Evolutionary conservation across 1,140 invertebrate species (phyloP).

Genomic region (Asobara japonica): DNA sequence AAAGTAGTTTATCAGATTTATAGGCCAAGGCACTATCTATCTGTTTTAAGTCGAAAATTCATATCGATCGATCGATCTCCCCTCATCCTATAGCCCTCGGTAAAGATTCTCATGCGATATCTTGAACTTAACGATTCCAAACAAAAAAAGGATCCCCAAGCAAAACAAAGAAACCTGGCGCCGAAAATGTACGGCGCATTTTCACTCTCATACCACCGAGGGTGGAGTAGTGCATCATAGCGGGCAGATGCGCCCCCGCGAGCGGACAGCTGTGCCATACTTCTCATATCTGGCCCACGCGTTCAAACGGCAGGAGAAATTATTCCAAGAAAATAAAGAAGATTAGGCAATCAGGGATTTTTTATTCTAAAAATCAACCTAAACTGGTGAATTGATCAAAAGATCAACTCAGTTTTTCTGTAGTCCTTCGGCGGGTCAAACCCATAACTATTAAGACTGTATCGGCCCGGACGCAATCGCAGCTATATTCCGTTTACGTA

Average conservation of each 20-base stretch:
- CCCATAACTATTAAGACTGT: too few species aligned
- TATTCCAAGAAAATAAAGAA: neutral
- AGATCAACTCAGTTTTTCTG: too few species aligned
- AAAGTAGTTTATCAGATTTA: neutral
- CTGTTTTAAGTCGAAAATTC: neutral
- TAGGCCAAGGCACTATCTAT: neutral
- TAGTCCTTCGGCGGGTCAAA: too few species aligned
- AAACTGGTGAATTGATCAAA: too few species aligned
- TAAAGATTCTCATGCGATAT: neutral
- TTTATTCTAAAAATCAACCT: too few species aligned
- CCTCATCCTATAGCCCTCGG: neutral
- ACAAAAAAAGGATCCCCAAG: neutral
- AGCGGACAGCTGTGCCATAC: slow-evolving; percentile 53
- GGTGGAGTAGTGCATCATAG: slow-evolving; percentile 12
- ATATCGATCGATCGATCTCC: slow-evolving; percentile 6
- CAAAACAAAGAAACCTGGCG: slow-evolving; percentile 11
- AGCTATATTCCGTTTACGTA: too few species aligned
- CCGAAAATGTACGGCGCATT: slow-evolving; percentile 15
- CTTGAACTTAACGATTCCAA: slow-evolving; percentile 8
- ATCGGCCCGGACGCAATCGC: too few species aligned
- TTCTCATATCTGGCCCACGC: slow-evolving; percentile 49
- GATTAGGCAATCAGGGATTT: neutral
- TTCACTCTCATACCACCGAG: slow-evolving; percentile 8
- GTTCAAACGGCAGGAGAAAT: neutral
- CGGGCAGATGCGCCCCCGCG: slow-evolving; percentile 56